Base-by-base conservation (phyloP, 2,113 vertebrate genomes). In the Takifugu bimaculatus region DNA sequence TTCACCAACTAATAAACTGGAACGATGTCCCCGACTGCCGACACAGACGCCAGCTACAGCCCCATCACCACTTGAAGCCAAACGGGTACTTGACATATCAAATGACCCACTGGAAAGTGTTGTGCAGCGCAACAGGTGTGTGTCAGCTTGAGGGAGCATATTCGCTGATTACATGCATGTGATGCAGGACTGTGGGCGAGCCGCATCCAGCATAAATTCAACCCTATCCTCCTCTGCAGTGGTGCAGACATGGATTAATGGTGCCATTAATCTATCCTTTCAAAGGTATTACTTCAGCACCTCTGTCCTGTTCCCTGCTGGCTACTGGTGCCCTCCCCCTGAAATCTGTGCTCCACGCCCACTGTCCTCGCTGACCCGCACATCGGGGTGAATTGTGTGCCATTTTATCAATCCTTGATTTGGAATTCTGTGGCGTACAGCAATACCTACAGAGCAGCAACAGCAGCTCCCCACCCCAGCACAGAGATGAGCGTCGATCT, bases 271-370 rank as follows among this genome's bases (percentile, higher is more conserved):
- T 85, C 81, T 79, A 70, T 74, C 68, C 77, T 83, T 77, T 78
- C 83, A 85, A 88, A 87, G 81, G 79, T 83, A 88, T 83, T 85
- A 83, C 78, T 84, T 80, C 68, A 83, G 78, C 75, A 80, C 61
- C 79, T 74, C 64, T 77, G 71, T 75, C 74, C 76, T 55, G 5
- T 54, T 12, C 57, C 39, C 10, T 14, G 7, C 35, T 39, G 35
- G 35, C 35, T 11, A 11, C 35, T 11, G 35, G 35, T 39, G 35
- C n/a, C 65, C 50, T n/a, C 47, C 25, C 2, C 2, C 11, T 44
- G 44, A 11, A 39, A 39, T 39, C 35, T 39, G 35, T 11, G 35
- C 57, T 28, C 50, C 51, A 53, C 20, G 9, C 79, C 58, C 54
- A 50, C 51, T 61, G 62, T 63, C 11, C 57, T 51, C 57, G 53